Percentiles rank a stretch among this genome's conserved stretches.
Evolutionary conservation across 2,113 vertebrate genomes (phyloP).

Genomic region (Odobenus rosmarus): DNA sequence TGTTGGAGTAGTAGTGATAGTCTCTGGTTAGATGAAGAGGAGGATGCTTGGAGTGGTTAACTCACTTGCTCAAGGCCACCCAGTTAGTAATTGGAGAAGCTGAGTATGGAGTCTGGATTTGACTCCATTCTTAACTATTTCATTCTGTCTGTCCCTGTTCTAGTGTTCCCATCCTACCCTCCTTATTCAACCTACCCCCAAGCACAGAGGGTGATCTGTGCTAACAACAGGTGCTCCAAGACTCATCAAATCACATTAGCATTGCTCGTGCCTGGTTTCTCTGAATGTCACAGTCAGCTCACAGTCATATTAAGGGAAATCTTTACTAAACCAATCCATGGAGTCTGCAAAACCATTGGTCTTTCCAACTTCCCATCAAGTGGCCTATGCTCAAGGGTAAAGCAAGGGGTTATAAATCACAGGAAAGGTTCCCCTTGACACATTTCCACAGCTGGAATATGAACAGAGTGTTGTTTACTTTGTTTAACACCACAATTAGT

Average conservation of each 20-base stretch:
- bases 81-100: neutral
- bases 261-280: neutral
- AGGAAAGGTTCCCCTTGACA: neutral
- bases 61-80: neutral
- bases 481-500: slow-evolving; percentile 77
- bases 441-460: slow-evolving; percentile 34
- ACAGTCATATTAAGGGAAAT: slow-evolving; percentile 74
- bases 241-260: neutral
- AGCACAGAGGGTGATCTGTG: accelerated
- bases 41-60: neutral
- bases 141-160: neutral
- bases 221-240: accelerated
- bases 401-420: slow-evolving; percentile 40
- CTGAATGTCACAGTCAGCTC: neutral
- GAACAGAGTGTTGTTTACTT: slow-evolving; percentile 72
- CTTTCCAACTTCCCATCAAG: neutral
- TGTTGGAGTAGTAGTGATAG: neutral
- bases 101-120: neutral
- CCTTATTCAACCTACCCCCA: neutral
- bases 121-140: too few relatives aligned
- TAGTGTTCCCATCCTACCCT: accelerated
- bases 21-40: neutral
- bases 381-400: slow-evolving; percentile 72
- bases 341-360: neutral
- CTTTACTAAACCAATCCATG: slow-evolving; percentile 64